Evolutionary conservation across 23 tunicate genomes (phyloP), one percentile per base, ranked within the genome.

Genomic region (Halocynthia roretzi): DNA sequence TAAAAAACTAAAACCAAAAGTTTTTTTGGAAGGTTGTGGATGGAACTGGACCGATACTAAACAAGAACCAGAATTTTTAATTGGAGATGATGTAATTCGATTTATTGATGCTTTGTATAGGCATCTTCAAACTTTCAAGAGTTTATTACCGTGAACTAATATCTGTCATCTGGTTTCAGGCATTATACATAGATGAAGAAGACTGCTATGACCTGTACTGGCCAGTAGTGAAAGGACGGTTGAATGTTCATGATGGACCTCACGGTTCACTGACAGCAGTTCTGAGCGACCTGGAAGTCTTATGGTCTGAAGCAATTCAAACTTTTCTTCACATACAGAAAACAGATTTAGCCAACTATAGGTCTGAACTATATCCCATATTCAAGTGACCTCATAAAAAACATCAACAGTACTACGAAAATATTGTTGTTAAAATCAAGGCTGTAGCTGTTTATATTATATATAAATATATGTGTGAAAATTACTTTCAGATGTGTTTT

Each of bases 1-100:
- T 68, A 73, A 58, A 44, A 68, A 73, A 48, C 72, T 67, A 69
- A 83, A 83, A 60, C 87, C 87, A 31, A 87, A 83, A 55, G 58
- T 10, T n/a, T 60, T 88, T 0, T 44, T n/a, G 6, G 87, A 88
- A 83, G 82, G 85, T 0, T 87, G 93, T 82, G 87, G 80, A 52
- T 83, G 95, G 87, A 72, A 77, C 7, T 88, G 95, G 95, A 88
- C 95, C 10, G 84, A 88, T 62, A 83, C 95, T 6, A 53, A 53
- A 22, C 75, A 73, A n/a, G 53, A 73, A 23, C 95, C 84, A 17
- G 20, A 75, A 15, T 88, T 67, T 73, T 77, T 88, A 6, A 83
- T 88, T 6, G 82, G 95, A 65, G 87, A 88, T 78, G 95, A 88
- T 79, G 93, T 84, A 71, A 76, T 76, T n/a, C 0, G 17, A 21